Evolutionary conservation across 1,140 invertebrate genomes (phyloP).

Genomic region (Dermatophagoides farinae): DNA sequence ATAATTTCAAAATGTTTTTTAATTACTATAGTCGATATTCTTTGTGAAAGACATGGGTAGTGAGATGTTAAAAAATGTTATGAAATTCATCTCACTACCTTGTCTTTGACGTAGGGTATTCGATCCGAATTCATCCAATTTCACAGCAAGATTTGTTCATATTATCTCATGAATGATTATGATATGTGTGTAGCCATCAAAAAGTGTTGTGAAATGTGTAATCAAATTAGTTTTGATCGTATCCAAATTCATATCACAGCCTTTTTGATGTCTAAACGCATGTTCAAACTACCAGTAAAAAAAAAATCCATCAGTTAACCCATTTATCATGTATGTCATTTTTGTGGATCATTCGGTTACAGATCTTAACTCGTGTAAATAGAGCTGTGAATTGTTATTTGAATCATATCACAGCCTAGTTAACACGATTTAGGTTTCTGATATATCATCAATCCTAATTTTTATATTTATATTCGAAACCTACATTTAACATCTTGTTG

Average conservation of each 20-base stretch:
- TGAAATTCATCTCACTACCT: slow-evolving; percentile 30
- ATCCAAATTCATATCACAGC: slow-evolving; percentile 23
- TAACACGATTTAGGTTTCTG: slow-evolving; percentile 18
- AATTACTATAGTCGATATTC: background rate
- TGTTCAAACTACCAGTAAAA: no score
- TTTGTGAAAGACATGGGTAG: slow-evolving; percentile 38
- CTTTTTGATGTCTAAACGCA: slow-evolving; percentile 22
- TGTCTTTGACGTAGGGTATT: slow-evolving; percentile 23
- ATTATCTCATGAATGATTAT: slow-evolving; percentile 4
- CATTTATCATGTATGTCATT: background rate
- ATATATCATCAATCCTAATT: background rate
- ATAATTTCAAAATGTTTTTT: background rate
- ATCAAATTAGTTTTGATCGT: background rate
- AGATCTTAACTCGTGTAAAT: slow-evolving; percentile 12
- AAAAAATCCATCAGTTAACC: no score
- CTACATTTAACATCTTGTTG: no score
- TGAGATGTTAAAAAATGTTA: slow-evolving; percentile 27
- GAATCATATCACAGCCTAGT: slow-evolving; percentile 27
- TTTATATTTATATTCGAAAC: background rate
- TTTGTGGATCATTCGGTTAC: background rate
- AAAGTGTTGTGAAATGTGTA: slow-evolving; percentile 23
- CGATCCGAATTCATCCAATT: background rate
- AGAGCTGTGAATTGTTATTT: slow-evolving; percentile 22
- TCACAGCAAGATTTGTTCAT: background rate
- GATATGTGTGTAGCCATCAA: slow-evolving; percentile 19